Conservation (phyloP, 2,113 vertebrate genomes). For the Anoplopoma fimbria region DNA sequence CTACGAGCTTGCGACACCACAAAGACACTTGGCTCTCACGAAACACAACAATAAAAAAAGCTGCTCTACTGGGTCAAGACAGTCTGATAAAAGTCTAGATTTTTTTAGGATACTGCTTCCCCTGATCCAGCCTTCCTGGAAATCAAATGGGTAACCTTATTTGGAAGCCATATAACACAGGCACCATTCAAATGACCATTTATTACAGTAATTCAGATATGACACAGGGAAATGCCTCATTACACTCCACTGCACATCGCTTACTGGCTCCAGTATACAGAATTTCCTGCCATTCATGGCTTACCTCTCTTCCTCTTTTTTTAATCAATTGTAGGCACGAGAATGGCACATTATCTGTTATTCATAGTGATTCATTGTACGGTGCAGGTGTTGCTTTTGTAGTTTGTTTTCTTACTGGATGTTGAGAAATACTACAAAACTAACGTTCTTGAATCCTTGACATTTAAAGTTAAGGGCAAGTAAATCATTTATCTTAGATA, state of each 20-base stretch:
- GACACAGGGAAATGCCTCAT: constrained; percentile 49
- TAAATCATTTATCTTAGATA: constrained; percentile 3
- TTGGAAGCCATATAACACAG: constrained; percentile 53
- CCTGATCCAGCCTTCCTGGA: constrained; percentile 50
- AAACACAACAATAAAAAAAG: not conserved
- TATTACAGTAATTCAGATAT: constrained; percentile 64
- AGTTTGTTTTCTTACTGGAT: not conserved
- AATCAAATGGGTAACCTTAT: constrained; percentile 45
- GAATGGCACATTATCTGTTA: not conserved
- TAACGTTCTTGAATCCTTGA: not conserved
- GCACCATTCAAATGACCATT: constrained; percentile 58
- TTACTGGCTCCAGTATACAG: not conserved
- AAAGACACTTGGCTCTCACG: constrained; percentile 11
- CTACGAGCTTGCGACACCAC: constrained; percentile 27
- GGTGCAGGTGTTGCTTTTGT: not conserved
- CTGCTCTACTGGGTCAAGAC: not conserved
- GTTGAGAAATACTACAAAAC: not conserved
- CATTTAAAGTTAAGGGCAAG: not conserved
- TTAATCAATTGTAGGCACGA: not conserved
- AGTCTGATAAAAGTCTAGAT: not conserved
- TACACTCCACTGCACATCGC: constrained; percentile 10
- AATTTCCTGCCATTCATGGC: constrained; percentile 32
- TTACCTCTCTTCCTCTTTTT: not conserved
- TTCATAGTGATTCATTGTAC: not conserved
- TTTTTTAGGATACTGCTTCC: not conserved